phyloP scores from a whole-genome alignment of 2,797 vertebrate genomes.

The Amblyraja radiata region DNA sequence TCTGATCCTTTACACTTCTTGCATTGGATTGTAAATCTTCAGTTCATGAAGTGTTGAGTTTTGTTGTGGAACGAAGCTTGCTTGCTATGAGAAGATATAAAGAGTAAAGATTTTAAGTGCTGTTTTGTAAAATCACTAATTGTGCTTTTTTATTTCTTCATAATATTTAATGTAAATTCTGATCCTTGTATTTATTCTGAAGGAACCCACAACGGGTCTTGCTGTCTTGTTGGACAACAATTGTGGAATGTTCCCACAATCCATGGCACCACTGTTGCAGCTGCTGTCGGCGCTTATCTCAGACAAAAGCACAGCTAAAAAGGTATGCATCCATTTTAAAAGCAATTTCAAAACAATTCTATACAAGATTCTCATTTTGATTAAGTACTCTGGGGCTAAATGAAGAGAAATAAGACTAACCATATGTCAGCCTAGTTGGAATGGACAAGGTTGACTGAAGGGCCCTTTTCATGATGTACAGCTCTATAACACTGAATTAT shows the following conservation, averaged over 20 bases:
- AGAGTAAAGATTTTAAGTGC: background rate
- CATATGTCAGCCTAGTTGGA: too few species aligned
- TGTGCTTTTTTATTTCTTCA: background rate
- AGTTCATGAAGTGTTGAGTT: background rate
- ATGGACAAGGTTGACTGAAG: too few species aligned
- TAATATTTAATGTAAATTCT: background rate
- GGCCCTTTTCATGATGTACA: too few species aligned
- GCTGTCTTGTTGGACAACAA: conserved; percentile 90
- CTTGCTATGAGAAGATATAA: background rate
- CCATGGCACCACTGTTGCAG: conserved; percentile 81
- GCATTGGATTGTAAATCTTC: background rate
- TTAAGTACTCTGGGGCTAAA: background rate
- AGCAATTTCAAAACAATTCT: background rate
- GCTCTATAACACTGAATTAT: too few species aligned
- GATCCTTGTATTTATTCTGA: conserved; percentile 42
- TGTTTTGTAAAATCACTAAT: background rate
- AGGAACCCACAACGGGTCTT: conserved; percentile 87
- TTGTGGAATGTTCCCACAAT: conserved; percentile 88
- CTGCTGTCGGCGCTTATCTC: conserved; percentile 85
- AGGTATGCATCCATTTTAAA: conserved; percentile 57
- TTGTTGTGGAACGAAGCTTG: background rate
- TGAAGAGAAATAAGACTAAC: too few species aligned
- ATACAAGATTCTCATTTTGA: background rate
- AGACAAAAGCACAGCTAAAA: conserved; percentile 89
- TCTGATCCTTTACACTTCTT: background rate